Evolutionary conservation across 2,888 invertebrate genomes (phyloP).

Genomic region (Spatulosminthurus flaviceps): DNA sequence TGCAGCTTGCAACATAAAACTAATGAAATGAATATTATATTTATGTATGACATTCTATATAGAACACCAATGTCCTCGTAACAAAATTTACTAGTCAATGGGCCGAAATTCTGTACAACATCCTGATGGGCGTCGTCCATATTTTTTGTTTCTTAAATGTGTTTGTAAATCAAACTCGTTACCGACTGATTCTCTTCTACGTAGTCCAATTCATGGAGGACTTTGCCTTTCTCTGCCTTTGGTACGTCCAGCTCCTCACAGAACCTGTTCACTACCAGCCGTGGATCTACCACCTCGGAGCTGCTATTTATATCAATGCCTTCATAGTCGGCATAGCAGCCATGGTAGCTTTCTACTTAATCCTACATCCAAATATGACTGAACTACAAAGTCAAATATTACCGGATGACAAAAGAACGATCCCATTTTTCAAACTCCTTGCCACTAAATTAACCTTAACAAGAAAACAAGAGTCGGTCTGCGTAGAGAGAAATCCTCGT

Average conservation of each 20-base stretch:
- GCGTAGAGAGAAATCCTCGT: no score
- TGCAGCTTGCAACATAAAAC: no score
- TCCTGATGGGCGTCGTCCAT: slow-evolving; percentile 19
- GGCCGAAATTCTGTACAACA: neutral
- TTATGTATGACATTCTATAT: neutral
- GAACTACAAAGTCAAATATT: neutral
- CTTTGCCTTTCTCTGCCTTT: neutral
- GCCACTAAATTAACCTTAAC: no score
- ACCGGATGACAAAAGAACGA: no score
- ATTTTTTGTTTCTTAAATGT: slow-evolving; percentile 35
- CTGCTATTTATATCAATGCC: slow-evolving; percentile 22
- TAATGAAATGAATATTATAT: neutral
- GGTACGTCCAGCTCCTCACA: slow-evolving; percentile 19
- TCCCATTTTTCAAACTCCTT: no score
- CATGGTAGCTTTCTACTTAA: slow-evolving; percentile 17
- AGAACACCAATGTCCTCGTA: neutral
- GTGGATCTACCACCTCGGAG: neutral
- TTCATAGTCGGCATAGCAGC: neutral
- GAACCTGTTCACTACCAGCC: neutral
- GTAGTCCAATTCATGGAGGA: slow-evolving; percentile 3
- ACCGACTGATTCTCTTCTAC: slow-evolving; percentile 11
- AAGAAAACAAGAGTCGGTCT: no score
- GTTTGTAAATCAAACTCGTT: neutral
- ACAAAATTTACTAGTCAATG: neutral
- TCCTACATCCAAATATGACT: neutral